These are phyloP conservation scores for Orestias chungarensis DNA, from an alignment of 2,797 vertebrate genomes.

Conservation along the genomic window DNA sequence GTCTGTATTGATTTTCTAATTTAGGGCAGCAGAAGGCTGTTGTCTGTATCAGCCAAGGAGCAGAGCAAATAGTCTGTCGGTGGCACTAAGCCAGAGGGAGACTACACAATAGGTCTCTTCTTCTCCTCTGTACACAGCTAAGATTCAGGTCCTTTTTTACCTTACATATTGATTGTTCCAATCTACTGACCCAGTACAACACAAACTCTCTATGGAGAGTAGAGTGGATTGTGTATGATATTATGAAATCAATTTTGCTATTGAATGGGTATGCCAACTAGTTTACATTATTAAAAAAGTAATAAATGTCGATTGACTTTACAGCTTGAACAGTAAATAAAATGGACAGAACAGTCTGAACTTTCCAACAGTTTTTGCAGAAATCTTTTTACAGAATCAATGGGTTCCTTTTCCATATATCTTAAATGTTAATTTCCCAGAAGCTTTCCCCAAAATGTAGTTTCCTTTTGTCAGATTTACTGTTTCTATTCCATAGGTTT, in stretches of 20 bases:
- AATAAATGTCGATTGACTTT: no score
- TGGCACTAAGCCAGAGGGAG: not conserved
- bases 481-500: no score
- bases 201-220: not conserved
- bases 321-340: no score
- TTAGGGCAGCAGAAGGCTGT: not conserved
- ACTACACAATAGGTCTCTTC: not conserved
- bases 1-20: not conserved
- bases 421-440: no score
- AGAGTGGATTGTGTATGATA: not conserved
- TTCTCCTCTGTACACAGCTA: not conserved
- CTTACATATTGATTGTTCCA: not conserved
- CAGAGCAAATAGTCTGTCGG: constrained; percentile 1
- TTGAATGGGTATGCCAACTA: not conserved
- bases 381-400: no score
- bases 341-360: no score
- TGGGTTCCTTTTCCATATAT: no score
- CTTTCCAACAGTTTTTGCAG: no score
- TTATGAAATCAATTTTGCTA: no score
- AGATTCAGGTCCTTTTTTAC: not conserved
- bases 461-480: no score
- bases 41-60: not conserved
- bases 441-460: no score
- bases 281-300: no score
- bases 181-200: not conserved